A percentile compares a stretch with the other conserved stretches of the same genome.
phyloP scores from a whole-genome alignment of 1,140 invertebrate genomes.

The Venustaconcha ellipsiformis region DNA sequence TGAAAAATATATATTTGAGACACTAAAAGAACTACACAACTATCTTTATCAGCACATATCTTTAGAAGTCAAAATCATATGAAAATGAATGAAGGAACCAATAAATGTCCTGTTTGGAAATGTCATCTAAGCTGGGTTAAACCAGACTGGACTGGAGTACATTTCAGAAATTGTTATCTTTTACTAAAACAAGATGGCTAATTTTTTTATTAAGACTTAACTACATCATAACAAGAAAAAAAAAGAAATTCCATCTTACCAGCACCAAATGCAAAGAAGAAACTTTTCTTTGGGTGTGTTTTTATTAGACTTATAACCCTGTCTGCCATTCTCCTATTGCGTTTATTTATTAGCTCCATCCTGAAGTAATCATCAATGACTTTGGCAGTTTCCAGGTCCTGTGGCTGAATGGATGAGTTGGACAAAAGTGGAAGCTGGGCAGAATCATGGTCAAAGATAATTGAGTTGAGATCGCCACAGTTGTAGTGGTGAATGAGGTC shows the following conservation, averaged over 20 bases:
- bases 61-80: neutral
- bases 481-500: constrained; percentile 74
- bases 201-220: neutral
- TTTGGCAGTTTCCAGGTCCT: constrained; percentile 62
- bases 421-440: constrained; percentile 65
- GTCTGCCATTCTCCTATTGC: constrained; percentile 72
- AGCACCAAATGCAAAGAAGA: constrained; percentile 75
- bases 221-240: neutral
- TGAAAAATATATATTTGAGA: too few relatives aligned
- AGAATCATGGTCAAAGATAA: constrained; percentile 72
- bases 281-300: constrained; percentile 70
- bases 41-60: too few relatives aligned
- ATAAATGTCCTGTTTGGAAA: neutral
- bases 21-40: too few relatives aligned
- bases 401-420: constrained; percentile 55
- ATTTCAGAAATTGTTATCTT: neutral
- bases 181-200: neutral
- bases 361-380: constrained; percentile 73
- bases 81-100: neutral
- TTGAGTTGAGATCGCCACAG: constrained; percentile 72
- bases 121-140: neutral
- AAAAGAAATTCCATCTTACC: constrained; percentile 59
- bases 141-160: neutral
- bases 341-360: constrained; percentile 71
- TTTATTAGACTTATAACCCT: constrained; percentile 69